These are phyloP conservation scores for Rhynchonema sp. DNA, from an alignment of 2,888 invertebrate species.

Conservation along the genomic window DNA sequence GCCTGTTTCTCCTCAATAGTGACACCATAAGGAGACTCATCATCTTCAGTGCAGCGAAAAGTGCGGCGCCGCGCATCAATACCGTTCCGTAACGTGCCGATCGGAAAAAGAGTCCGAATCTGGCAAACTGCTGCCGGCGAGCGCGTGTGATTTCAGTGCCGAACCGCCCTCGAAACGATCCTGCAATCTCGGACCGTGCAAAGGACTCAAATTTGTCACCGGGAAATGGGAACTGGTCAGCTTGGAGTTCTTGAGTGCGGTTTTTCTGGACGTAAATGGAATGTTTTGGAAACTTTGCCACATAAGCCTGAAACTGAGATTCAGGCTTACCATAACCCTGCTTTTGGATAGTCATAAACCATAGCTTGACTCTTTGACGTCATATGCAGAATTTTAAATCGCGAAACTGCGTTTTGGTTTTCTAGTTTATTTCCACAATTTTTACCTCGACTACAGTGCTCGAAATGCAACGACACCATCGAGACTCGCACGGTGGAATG, in stretches of 20 bases:
- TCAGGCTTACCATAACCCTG: too few species aligned
- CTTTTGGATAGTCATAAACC: too few species aligned
- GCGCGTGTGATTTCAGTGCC: constrained; percentile 17
- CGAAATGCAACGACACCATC: constrained; percentile 24
- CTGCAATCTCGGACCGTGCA: constrained; percentile 47
- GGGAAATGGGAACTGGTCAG: constrained; percentile 71
- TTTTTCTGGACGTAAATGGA: too few species aligned
- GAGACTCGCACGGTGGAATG: constrained; percentile 27
- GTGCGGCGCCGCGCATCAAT: constrained; percentile 41
- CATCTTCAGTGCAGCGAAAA: constrained; percentile 51
- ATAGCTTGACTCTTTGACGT: too few species aligned
- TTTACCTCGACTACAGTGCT: neutral
- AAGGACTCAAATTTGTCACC: constrained; percentile 72
- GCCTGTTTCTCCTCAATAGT: too few species aligned
- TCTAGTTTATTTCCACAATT: too few species aligned
- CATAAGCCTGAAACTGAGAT: too few species aligned
- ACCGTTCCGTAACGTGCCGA: constrained; percentile 24
- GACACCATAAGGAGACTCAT: too few species aligned
- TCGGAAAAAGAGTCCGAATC: constrained; percentile 18
- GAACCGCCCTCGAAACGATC: constrained; percentile 10
- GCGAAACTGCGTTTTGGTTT: too few species aligned
- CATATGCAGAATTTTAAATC: too few species aligned
- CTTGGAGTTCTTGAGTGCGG: too few species aligned
- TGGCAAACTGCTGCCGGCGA: constrained; percentile 43
- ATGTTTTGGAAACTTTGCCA: too few species aligned